Evolutionary conservation across 2,113 vertebrate genomes (phyloP).

Genomic region (Microcebus ravelobensis): DNA sequence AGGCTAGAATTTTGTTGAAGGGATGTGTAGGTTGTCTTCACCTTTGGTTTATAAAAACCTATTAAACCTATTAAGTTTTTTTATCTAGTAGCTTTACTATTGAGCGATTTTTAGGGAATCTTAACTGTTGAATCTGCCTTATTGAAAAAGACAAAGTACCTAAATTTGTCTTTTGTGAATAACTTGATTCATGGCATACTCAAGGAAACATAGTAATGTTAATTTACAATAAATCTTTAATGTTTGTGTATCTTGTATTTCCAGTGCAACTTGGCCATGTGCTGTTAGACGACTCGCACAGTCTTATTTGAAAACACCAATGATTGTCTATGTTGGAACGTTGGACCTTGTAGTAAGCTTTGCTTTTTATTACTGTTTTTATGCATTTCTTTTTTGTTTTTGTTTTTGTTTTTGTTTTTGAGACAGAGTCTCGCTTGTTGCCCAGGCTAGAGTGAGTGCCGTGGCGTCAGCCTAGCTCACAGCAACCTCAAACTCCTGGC

Average conservation of each 20-base stretch:
- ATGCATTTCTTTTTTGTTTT: neutral
- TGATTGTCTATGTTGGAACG: slow-evolving; percentile 98
- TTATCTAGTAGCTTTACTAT: neutral
- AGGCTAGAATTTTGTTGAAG: neutral
- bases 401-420: too few relatives aligned
- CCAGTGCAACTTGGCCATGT: slow-evolving; percentile 96
- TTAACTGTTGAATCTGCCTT: neutral
- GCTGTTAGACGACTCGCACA: slow-evolving; percentile 93
- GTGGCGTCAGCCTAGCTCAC: too few relatives aligned
- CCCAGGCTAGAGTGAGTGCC: too few relatives aligned
- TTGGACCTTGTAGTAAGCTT: slow-evolving; percentile 94
- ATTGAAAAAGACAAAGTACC: neutral
- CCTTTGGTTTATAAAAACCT: neutral
- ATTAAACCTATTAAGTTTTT: neutral
- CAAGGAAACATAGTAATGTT: neutral
- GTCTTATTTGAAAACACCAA: slow-evolving; percentile 95
- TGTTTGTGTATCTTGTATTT: neutral
- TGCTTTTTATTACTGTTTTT: slow-evolving; percentile 47
- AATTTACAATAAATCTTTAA: neutral
- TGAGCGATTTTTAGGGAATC: neutral
- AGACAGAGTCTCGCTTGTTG: too few relatives aligned
- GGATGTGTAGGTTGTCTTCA: neutral
- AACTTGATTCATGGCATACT: neutral
- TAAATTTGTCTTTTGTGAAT: slow-evolving; percentile 15
- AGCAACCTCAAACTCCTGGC: too few relatives aligned